phyloP scores from a whole-genome alignment of 2,888 invertebrate species.

The Gasteruption jaculator region DNA sequence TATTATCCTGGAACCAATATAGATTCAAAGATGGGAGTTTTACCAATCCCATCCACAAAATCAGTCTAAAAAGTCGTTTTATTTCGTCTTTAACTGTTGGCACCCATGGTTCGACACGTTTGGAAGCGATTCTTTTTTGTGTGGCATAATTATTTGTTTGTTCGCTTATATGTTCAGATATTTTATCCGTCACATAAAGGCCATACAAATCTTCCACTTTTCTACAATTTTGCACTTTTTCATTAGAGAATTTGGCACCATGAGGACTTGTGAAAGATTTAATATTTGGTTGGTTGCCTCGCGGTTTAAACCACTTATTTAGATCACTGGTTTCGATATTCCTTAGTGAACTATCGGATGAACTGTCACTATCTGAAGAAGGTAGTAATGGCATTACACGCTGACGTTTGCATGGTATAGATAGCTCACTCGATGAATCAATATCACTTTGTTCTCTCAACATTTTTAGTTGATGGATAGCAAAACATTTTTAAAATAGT shows the following conservation, averaged over 20 bases:
- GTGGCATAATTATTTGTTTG: slow-evolving; percentile 9
- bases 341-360: slow-evolving; percentile 12
- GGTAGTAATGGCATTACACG: slow-evolving; percentile 11
- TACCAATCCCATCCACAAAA: slow-evolving; percentile 8
- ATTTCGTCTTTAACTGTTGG: slow-evolving; percentile 9
- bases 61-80: slow-evolving; percentile 8
- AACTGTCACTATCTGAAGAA: slow-evolving; percentile 12
- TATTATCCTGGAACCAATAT: slow-evolving; percentile 4
- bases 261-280: too few relatives aligned
- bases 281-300: slow-evolving; percentile 9
- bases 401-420: slow-evolving; percentile 11
- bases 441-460: slow-evolving; percentile 8
- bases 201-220: slow-evolving; percentile 11
- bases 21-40: slow-evolving; percentile 7
- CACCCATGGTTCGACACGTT: slow-evolving; percentile 6
- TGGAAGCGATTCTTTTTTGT: slow-evolving; percentile 6
- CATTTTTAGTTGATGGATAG: slow-evolving; percentile 13
- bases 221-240: slow-evolving; percentile 7
- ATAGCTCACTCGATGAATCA: too few relatives aligned
- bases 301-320: too few relatives aligned
- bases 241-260: too few relatives aligned
- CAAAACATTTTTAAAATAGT: slow-evolving; percentile 13
- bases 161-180: slow-evolving; percentile 8
- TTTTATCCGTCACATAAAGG: slow-evolving; percentile 6
- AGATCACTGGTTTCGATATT: too few relatives aligned